Percentiles rank a stretch among this genome's conserved stretches.
phyloP scores from a whole-genome alignment of 2,113 vertebrate genomes.

The Machaerirhynchus nigripectus region DNA sequence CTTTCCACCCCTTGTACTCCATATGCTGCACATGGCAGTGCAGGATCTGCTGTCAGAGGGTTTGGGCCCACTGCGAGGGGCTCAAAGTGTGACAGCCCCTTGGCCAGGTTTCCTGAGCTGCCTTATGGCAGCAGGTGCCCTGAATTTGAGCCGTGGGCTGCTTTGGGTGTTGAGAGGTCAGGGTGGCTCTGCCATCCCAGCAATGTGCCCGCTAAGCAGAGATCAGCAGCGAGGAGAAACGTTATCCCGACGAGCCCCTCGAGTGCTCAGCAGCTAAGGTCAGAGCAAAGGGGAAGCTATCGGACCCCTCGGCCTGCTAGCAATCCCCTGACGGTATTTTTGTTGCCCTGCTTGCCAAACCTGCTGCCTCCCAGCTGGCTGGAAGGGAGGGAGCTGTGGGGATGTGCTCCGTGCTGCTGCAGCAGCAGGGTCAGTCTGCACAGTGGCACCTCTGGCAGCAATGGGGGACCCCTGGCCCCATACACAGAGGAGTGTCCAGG shows the following conservation, averaged over 20 bases:
- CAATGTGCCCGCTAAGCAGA: conserved; percentile 29
- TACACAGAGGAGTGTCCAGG: background rate
- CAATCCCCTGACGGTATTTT: background rate
- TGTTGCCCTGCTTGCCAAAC: background rate
- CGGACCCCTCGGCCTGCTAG: accelerated
- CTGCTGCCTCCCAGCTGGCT: background rate
- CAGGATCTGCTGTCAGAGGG: background rate
- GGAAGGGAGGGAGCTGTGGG: background rate
- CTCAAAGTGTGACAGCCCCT: accelerated
- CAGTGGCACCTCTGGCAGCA: background rate
- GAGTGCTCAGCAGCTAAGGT: conserved; percentile 4
- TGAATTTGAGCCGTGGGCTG: background rate
- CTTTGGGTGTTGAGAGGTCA: background rate
- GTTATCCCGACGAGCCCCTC: background rate
- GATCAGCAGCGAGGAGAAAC: conserved; percentile 9
- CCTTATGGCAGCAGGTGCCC: conserved; percentile 8
- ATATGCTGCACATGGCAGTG: accelerated
- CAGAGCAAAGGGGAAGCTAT: conserved; percentile 3
- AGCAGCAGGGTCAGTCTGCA: background rate
- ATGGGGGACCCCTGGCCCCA: background rate
- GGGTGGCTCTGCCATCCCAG: conserved; percentile 5
- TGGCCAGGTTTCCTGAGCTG: background rate
- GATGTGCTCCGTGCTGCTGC: accelerated
- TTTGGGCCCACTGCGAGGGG: background rate
- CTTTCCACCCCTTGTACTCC: background rate